These are phyloP conservation scores for Phainopepla nitens DNA, from an alignment of 2,113 vertebrate genomes.

Conservation along the genomic window DNA sequence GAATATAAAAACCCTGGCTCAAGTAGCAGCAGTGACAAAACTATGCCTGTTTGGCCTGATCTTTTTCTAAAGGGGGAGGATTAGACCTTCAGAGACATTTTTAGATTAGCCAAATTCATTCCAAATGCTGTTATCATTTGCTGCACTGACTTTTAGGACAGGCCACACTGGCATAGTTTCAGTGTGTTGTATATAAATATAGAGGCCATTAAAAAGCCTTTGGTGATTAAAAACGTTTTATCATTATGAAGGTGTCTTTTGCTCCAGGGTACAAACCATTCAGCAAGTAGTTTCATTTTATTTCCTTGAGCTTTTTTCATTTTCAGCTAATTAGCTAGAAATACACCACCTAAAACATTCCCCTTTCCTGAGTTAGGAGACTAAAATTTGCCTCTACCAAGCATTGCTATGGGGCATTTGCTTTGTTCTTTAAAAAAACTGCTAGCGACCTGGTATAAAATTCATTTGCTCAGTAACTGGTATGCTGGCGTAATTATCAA, in stretches of 20 bases:
- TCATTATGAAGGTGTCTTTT: constrained; percentile 33
- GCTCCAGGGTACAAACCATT: background rate
- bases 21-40: background rate
- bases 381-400: constrained; percentile 22
- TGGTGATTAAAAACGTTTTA: constrained; percentile 44
- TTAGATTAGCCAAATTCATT: background rate
- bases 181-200: background rate
- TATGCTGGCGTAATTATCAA: background rate
- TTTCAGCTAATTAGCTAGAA: constrained; percentile 58
- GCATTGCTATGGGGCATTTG: constrained; percentile 42
- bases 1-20: background rate
- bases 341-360: constrained; percentile 16
- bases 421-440: constrained; percentile 28
- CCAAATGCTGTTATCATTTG: background rate
- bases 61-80: background rate
- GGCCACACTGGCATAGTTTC: background rate
- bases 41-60: background rate
- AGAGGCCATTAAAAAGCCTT: background rate
- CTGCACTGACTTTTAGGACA: background rate
- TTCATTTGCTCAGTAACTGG: background rate
- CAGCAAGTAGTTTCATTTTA: constrained; percentile 33
- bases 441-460: constrained; percentile 25
- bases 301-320: constrained; percentile 42
- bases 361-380: constrained; percentile 6
- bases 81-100: background rate